Evolutionary conservation across 2,888 invertebrate genomes (phyloP).

Genomic region (Sarcophaga carnaria): DNA sequence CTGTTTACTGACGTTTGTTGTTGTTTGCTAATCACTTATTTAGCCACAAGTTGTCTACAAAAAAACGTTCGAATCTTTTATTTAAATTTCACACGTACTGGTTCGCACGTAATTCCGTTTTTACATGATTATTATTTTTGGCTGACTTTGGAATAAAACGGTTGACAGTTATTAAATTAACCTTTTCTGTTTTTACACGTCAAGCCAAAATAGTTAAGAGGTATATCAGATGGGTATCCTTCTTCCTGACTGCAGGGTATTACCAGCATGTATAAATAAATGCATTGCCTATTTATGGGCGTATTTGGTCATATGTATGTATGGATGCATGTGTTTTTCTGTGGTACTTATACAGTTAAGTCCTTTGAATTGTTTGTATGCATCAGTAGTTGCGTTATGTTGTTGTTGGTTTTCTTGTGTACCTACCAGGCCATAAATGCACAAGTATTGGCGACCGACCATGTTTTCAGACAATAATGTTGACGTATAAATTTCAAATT

Average conservation of each 20-base stretch:
- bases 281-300: constrained; percentile 2
- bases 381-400: constrained; percentile 36
- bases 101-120: too few relatives aligned
- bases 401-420: constrained; percentile 36
- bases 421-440: constrained; percentile 45
- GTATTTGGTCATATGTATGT: neutral
- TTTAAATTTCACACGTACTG: too few relatives aligned
- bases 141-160: too few relatives aligned
- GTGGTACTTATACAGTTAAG: constrained; percentile 50
- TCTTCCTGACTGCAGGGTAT: neutral
- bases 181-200: too few relatives aligned
- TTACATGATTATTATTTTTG: too few relatives aligned
- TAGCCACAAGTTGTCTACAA: too few relatives aligned
- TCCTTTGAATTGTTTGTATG: constrained; percentile 61
- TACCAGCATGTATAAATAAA: neutral
- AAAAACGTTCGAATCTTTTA: too few relatives aligned
- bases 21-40: too few relatives aligned
- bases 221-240: neutral
- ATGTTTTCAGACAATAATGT: constrained; percentile 68
- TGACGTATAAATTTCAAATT: constrained; percentile 69
- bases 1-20: too few relatives aligned
- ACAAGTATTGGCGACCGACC: constrained; percentile 47
- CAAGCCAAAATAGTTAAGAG: too few relatives aligned
- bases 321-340: constrained; percentile 18
- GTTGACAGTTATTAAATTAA: too few relatives aligned